phyloP scores from a whole-genome alignment of 2,113 vertebrate species.

The Nasalis larvatus region DNA sequence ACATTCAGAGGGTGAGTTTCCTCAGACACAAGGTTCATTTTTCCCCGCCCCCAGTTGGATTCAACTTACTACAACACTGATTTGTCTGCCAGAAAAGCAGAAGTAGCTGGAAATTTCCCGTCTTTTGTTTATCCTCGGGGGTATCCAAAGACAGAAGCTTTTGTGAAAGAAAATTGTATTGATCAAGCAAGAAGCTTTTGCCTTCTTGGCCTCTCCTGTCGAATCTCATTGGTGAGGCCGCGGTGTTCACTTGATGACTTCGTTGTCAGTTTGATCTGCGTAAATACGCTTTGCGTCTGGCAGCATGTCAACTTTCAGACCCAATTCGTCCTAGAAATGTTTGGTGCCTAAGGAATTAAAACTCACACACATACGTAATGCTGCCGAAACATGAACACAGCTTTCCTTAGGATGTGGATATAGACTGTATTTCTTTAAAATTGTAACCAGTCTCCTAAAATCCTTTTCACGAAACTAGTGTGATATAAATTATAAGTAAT shows the following conservation, averaged over 20 bases:
- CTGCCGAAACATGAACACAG: not conserved
- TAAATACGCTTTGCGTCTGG: fast-evolving
- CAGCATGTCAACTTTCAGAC: not conserved
- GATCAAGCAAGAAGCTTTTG: not conserved
- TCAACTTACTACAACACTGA: not conserved
- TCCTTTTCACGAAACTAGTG: not conserved
- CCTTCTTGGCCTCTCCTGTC: not conserved
- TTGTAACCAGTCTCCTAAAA: not conserved
- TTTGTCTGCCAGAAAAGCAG: not conserved
- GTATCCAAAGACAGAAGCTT: not conserved
- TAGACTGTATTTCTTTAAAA: not conserved
- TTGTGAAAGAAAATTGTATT: not conserved
- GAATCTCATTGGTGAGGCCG: not conserved
- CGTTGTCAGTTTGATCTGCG: fast-evolving
- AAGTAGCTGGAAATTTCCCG: not conserved
- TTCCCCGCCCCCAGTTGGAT: not conserved
- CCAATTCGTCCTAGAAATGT: not conserved
- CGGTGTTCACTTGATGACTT: fast-evolving
- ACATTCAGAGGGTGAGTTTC: not conserved
- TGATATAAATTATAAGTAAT: not conserved
- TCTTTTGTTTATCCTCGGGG: not conserved
- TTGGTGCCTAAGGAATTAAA: not conserved
- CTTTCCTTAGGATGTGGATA: not conserved
- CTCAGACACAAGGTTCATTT: not conserved
- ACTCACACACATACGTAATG: not conserved